phyloP scores from a whole-genome alignment of 1,140 invertebrate species.

The Ctenoplectra terminalis region DNA sequence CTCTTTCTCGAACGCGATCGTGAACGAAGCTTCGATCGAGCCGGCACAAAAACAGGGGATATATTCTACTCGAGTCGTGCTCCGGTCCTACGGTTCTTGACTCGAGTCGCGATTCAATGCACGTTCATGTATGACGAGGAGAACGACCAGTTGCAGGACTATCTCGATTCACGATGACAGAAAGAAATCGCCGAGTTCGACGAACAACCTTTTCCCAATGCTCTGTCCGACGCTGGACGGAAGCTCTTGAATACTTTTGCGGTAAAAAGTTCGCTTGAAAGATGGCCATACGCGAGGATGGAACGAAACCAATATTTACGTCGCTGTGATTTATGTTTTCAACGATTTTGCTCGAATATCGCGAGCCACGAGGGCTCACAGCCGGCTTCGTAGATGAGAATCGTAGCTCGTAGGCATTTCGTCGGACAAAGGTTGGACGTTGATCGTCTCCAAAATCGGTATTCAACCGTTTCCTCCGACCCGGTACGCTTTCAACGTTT shows the following conservation, averaged over 20 bases:
- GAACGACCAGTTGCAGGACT: neutral
- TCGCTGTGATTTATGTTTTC: conserved; percentile 13
- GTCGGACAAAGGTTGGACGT: conserved; percentile 5
- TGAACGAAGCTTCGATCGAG: conserved; percentile 6
- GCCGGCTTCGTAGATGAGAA: conserved; percentile 5
- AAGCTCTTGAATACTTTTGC: neutral
- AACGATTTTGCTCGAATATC: neutral
- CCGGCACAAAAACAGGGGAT: conserved; percentile 4
- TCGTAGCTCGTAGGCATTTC: conserved; percentile 35
- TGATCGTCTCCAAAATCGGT: conserved; percentile 14
- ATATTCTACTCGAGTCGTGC: neutral
- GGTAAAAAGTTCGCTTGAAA: neutral
- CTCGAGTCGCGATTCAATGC: neutral
- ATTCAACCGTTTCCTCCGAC: neutral
- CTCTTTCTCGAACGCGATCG: conserved; percentile 1
- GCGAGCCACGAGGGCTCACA: neutral
- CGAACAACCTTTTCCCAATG: no score
- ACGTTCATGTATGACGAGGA: neutral
- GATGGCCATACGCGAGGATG: neutral
- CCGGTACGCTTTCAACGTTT: no score
- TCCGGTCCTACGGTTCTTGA: neutral
- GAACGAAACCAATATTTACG: conserved; percentile 23
- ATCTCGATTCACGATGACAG: conserved; percentile 11
- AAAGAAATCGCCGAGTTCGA: neutral
- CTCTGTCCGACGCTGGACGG: neutral